Evolutionary conservation across 2,797 vertebrate species (phyloP).

Genomic region (Morelia viridis): DNA sequence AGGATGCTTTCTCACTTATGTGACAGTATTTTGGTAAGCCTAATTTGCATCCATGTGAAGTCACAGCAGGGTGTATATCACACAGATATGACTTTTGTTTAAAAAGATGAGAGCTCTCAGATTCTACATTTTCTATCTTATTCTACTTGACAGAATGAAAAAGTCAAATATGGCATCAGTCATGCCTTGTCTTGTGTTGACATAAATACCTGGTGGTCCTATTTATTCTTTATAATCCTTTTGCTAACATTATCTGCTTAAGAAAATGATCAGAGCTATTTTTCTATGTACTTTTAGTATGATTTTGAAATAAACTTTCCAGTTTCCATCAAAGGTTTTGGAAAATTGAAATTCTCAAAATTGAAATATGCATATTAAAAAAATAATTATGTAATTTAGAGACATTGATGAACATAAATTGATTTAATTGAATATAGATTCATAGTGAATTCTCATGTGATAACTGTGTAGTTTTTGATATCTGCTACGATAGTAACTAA

Average conservation of each 20-base stretch:
- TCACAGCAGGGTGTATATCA: background rate
- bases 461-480: background rate
- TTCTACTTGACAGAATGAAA: background rate
- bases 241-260: background rate
- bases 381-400: background rate
- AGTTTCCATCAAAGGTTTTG: background rate
- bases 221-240: conserved; percentile 7
- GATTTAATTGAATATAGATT: background rate
- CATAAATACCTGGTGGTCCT: background rate
- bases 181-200: conserved; percentile 18
- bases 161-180: background rate
- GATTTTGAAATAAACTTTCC: background rate
- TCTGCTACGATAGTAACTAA: background rate
- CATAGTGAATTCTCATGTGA: background rate
- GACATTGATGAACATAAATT: background rate
- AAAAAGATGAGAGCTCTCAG: background rate
- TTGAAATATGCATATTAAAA: background rate
- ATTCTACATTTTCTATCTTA: background rate
- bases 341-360: background rate
- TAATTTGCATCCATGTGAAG: background rate
- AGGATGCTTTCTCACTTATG: background rate
- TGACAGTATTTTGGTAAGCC: background rate
- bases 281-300: background rate
- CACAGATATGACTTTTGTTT: background rate
- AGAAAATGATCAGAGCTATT: conserved; percentile 10